Percentiles rank a stretch among this genome's conserved stretches.
Evolutionary conservation across 1,140 invertebrate species (phyloP).

Genomic region (Sinonovacula constricta): DNA sequence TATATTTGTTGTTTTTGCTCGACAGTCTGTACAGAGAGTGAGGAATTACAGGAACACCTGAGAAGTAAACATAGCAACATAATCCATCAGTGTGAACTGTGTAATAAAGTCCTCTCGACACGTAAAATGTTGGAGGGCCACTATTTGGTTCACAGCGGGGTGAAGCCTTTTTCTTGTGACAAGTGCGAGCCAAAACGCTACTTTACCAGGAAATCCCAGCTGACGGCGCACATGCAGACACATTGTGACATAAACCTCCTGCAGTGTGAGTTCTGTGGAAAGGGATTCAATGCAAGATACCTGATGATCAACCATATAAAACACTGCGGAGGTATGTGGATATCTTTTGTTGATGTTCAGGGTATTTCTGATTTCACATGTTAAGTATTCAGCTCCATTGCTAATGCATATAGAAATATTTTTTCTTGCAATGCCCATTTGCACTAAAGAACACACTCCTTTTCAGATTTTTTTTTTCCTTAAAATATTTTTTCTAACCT

Average conservation of each 20-base stretch:
- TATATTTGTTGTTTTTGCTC: too few relatives aligned
- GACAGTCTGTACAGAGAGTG: too few relatives aligned
- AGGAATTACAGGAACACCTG: conserved; percentile 4
- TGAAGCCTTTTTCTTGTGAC: conserved; percentile 29
- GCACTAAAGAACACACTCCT: too few relatives aligned
- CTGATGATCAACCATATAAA: conserved; percentile 35
- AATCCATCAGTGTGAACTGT: conserved; percentile 15
- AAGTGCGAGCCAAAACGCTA: conserved; percentile 22
- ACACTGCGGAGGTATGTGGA: conserved; percentile 24
- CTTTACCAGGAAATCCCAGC: conserved; percentile 26
- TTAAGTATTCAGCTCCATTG: too few relatives aligned
- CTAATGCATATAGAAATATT: too few relatives aligned
- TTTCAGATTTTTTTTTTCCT: too few relatives aligned
- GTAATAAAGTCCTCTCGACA: conserved; percentile 29
- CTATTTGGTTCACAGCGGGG: conserved; percentile 26
- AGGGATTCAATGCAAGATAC: conserved; percentile 29
- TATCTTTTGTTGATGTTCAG: background rate
- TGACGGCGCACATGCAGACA: conserved; percentile 34
- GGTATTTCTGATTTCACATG: too few relatives aligned
- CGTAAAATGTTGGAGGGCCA: conserved; percentile 31
- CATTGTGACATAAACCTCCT: conserved; percentile 22
- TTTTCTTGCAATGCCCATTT: too few relatives aligned
- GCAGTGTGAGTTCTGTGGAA: conserved; percentile 40
- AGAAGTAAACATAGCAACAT: background rate
- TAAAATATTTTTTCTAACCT: too few relatives aligned